These are phyloP conservation scores for Sebastes dallii DNA, from an alignment of 2,797 vertebrate species.

Conservation along the genomic window DNA sequence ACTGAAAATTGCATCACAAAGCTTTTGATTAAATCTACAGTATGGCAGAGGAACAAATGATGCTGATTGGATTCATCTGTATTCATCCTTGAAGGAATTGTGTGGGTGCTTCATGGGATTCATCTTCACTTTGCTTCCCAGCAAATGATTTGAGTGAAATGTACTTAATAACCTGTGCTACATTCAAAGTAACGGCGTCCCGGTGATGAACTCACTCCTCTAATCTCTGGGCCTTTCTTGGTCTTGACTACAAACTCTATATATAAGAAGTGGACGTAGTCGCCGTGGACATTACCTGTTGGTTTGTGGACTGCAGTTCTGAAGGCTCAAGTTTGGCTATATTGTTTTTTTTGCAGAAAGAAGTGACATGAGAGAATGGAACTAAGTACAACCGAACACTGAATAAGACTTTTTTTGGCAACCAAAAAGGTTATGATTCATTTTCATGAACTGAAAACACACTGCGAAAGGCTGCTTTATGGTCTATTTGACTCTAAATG, in stretches of 20 bases:
- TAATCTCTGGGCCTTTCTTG: background rate
- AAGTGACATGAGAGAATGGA: too few species aligned
- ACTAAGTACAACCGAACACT: too few species aligned
- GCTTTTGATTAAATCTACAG: slow-evolving; percentile 24
- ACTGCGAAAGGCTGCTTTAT: too few species aligned
- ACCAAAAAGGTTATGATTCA: too few species aligned
- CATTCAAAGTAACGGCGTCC: background rate
- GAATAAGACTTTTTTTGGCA: too few species aligned
- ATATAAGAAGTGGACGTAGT: too few species aligned
- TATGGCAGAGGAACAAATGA: background rate
- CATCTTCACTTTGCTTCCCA: background rate
- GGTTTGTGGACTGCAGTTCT: too few species aligned
- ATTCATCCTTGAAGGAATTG: slow-evolving; percentile 5
- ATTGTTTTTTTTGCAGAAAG: too few species aligned
- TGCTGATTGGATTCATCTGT: slow-evolving; percentile 5
- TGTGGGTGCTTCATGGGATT: background rate
- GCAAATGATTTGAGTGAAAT: background rate
- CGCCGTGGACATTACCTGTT: too few species aligned
- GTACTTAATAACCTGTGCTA: background rate
- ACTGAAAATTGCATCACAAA: slow-evolving; percentile 5
- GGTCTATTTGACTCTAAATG: too few species aligned
- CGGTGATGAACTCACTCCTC: background rate
- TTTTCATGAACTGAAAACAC: too few species aligned
- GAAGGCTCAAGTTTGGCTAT: accelerated
- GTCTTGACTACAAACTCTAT: background rate